Evolutionary conservation across 2,113 vertebrate species (phyloP), one percentile per base, ranked within the genome.

Genomic region (Rhinichthys klamathensis): DNA sequence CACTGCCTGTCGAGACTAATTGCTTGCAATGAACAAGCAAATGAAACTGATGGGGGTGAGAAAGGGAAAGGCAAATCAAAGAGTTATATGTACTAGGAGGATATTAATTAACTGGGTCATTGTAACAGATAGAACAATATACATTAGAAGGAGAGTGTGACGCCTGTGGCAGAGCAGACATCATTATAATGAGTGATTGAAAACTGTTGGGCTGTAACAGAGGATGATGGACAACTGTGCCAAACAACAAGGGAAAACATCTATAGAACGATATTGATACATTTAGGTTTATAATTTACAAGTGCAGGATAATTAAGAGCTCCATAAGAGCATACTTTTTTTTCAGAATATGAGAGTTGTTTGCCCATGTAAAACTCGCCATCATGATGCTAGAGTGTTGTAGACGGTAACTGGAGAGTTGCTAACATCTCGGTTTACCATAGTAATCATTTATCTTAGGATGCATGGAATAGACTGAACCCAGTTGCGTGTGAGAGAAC

Each of bases 41-140:
- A 79, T 25, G 25, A 70, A 85, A 69, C 23, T 35, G 54, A 54
- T 7, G 38, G 56, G 49, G 41, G 51, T 63, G 35, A n/a, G 78
- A 35, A 21, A n/a, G 41, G 60, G 27, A 77, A 72, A 13, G 41
- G 70, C 23, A 30, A 18, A 79, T 79, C 61, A 65, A 61, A 56
- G 60, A 32, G 63, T 27, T 44, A 58, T 85, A 58, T 79, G 46
- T 54, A 67, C 25, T 27, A 74, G 23, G 78, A 77, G 15, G 79
- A 83, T 63, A 88, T 85, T 82, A 85, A 88, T 85, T 78, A 82
- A 73, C 56, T 73, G 69, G 46, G 38, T 49, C 70, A 73, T 75
- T 56, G 58, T 35, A 70, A 67, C 7, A 76, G 38, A 51, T 32
- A 60, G 49, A 65, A 60, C 44, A 61, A 61, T 38, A 75, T 38